Base-by-base conservation (phyloP, 2,113 vertebrate species). In the Sinosuthora webbiana region DNA sequence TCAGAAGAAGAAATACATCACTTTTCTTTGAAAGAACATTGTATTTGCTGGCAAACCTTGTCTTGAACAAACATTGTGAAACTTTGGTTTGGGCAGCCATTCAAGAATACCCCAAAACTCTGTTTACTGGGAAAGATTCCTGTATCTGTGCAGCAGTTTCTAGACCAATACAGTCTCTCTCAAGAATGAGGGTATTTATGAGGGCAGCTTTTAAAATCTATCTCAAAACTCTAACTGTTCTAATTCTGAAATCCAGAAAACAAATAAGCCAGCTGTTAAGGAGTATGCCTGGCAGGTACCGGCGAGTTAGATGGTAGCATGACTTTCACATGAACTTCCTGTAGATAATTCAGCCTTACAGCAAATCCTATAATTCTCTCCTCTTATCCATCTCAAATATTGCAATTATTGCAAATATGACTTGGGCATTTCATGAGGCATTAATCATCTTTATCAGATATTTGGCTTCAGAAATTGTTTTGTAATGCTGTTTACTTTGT, bases 401-500 rank as follows among this genome's bases (percentile, higher is more conserved):
- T 94, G 88, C 93, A 86, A 84, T 97, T 89, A 93, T 95, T 96
- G 90, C 86, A 96, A 97, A 96, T 89, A 94, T 42, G 23, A 90
- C 83, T 96, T 87, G 74, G 76, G 42, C 73, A 92, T 92, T 96
- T 93, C 85, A 84, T 19, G 92, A 95, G 39, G 62, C 83, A 95
- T 96, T 97, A 96, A 92, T 97, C 95, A 96, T 63, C 71, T 88
- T 95, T 96, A 95, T 97, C 96, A 96, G 95, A 94, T 93, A 81
- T 89, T 96, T 96, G 79, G 82, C 76, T 80, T 90, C 77, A 95
- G 94, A 94, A 96, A 93, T 96, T 94, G 74, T 95, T 96, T 96
- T 90, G 94, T 95, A 97, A 97, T 92, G 73, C 56, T 96, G 71
- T 95, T 97, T 95, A 81, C 93, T 96, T 95, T 95, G 71, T 97